A percentile compares a stretch with the other conserved stretches of the same genome.
Conservation (phyloP, 2,113 vertebrate species). For the Burhinus oedicnemus region DNA sequence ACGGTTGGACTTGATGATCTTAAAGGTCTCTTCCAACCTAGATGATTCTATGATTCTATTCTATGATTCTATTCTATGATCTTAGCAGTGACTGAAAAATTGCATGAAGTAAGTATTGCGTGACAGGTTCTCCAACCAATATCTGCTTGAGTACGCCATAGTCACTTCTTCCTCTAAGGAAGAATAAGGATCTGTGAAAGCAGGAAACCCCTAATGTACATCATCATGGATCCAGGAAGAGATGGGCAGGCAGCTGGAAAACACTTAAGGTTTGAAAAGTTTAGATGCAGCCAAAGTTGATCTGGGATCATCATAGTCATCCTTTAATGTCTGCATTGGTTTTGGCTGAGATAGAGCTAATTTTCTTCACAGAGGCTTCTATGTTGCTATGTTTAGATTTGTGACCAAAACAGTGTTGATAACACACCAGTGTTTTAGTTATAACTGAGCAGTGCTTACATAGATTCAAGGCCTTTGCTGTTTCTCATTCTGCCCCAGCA, state of each 20-base stretch:
- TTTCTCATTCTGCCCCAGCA: not conserved
- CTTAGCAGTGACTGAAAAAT: not conserved
- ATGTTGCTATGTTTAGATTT: not conserved
- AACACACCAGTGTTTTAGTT: rapidly evolving
- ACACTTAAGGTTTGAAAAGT: not conserved
- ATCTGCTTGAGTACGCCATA: not conserved
- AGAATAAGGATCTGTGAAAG: not conserved
- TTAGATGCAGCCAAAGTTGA: not conserved
- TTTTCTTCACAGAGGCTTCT: not conserved
- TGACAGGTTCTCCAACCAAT: not conserved
- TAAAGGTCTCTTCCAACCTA: no score
- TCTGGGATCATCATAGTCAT: not conserved
- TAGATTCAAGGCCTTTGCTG: not conserved
- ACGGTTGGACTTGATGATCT: no score
- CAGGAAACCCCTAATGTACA: not conserved
- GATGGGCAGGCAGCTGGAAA: not conserved
- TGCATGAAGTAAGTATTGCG: not conserved
- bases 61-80: no score
- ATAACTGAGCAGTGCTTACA: not conserved
- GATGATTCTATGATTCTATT: no score
- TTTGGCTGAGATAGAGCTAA: not conserved
- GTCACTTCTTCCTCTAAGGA: not conserved
- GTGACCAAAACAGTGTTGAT: not conserved
- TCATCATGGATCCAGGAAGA: not conserved
- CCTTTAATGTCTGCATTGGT: not conserved